These are phyloP conservation scores for Lepilemur septentrionalis DNA, from an alignment of 2,797 vertebrate genomes.

Conservation along the genomic window DNA sequence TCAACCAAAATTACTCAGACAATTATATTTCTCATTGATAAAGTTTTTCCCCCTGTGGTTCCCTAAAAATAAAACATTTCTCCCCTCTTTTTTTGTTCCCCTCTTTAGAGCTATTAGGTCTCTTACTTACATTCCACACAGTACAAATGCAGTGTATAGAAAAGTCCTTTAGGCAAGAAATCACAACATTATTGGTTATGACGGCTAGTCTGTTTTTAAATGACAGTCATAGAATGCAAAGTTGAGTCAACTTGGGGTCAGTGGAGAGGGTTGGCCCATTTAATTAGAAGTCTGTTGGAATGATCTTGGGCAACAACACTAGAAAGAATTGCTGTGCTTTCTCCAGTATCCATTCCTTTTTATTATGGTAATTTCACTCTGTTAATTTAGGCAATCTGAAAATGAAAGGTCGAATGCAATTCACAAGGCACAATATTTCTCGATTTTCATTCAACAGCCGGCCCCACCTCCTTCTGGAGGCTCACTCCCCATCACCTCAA, in stretches of 20 bases:
- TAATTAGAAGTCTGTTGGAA: constrained; percentile 38
- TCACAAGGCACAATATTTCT: constrained; percentile 11
- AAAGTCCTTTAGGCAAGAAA: not conserved
- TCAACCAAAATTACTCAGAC: not conserved
- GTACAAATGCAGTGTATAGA: not conserved
- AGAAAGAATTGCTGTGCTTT: constrained; percentile 12
- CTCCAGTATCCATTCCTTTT: not conserved
- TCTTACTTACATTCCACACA: constrained; percentile 17
- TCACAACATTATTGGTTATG: not conserved
- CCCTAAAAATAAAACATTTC: not conserved
- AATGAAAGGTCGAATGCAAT: constrained; percentile 31
- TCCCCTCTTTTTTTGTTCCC: no score
- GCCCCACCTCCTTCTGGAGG: not conserved
- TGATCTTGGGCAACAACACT: not conserved
- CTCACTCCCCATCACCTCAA: not conserved
- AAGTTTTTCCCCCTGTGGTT: not conserved
- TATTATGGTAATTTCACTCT: constrained; percentile 42
- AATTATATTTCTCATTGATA: not conserved
- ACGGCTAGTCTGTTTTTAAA: not conserved
- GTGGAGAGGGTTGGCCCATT: not conserved
- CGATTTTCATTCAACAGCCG: not conserved
- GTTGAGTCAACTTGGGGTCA: not conserved
- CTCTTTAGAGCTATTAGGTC: not conserved
- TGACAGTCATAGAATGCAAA: not conserved
- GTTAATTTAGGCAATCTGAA: constrained; percentile 58